Conservation (phyloP, 30 jellyfish, hydroid and myxozoan species). For the Turritopsis dohrnii region DNA sequence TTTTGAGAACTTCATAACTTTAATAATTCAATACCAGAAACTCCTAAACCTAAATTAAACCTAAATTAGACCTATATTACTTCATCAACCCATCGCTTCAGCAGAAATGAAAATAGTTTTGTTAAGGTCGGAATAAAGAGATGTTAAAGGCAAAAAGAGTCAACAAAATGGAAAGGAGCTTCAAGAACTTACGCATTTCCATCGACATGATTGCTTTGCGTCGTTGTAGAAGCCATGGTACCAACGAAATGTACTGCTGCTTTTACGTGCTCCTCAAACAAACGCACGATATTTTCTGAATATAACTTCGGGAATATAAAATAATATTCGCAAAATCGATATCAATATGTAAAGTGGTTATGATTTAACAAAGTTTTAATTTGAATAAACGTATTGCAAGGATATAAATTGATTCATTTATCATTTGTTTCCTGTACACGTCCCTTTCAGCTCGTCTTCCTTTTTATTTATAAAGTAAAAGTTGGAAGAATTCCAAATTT, state of each 20-base stretch:
- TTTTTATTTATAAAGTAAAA: background rate
- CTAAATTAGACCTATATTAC: too few relatives aligned
- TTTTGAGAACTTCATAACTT: too few relatives aligned
- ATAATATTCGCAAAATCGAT: background rate
- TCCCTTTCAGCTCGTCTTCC: background rate
- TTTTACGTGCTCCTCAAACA: background rate
- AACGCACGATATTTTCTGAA: background rate
- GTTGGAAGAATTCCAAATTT: background rate
- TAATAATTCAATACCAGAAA: too few relatives aligned
- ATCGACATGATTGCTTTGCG: background rate
- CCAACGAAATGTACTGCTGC: background rate
- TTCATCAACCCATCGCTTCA: too few relatives aligned
- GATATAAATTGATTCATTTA: background rate
- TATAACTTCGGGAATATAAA: background rate
- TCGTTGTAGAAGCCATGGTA: background rate
- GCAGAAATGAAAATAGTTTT: too few relatives aligned
- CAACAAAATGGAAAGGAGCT: background rate
- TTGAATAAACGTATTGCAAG: background rate
- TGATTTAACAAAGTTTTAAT: background rate
- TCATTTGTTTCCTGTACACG: background rate
- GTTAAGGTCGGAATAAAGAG: too few relatives aligned
- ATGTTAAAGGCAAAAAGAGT: background rate
- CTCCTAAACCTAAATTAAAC: too few relatives aligned
- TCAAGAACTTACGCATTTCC: slow-evolving; percentile 2
- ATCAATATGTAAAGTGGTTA: background rate